Conservation (phyloP, 2,888 invertebrate species). For the Aquatica leii region DNA sequence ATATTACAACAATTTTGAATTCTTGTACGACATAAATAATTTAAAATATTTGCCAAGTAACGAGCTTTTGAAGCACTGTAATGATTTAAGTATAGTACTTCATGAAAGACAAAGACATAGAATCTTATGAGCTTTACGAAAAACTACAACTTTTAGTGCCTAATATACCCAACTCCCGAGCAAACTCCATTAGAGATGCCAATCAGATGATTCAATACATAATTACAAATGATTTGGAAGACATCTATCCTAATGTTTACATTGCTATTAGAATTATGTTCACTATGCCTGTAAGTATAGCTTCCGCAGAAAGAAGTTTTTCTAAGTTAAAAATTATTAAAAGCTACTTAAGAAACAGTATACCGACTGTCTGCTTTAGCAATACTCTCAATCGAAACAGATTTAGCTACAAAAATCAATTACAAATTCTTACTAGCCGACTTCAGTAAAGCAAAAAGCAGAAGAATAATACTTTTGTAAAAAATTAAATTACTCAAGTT, state of each 20-base stretch:
- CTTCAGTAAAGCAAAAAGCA: slow-evolving; percentile 12
- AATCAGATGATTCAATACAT: too few species aligned
- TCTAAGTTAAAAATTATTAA: slow-evolving; percentile 4
- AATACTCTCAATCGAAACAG: slow-evolving; percentile 13
- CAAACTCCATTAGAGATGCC: too few species aligned
- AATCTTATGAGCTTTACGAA: slow-evolving; percentile 5
- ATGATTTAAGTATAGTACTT: slow-evolving; percentile 1
- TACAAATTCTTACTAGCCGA: background rate
- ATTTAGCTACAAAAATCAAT: background rate
- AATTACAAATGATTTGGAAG: background rate
- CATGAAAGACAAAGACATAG: background rate
- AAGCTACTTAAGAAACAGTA: background rate
- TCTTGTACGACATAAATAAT: slow-evolving; percentile 1
- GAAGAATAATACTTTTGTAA: background rate
- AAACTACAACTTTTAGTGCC: slow-evolving; percentile 4
- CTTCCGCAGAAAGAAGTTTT: slow-evolving; percentile 1
- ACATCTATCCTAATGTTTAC: slow-evolving; percentile 6
- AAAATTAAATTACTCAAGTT: too few species aligned
- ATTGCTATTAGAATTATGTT: slow-evolving; percentile 5
- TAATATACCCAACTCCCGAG: too few species aligned
- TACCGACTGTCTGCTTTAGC: slow-evolving; percentile 13
- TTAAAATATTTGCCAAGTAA: background rate
- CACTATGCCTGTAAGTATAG: background rate
- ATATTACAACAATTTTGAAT: slow-evolving; percentile 4
- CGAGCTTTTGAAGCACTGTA: slow-evolving; percentile 3